A percentile compares a stretch with the other conserved stretches of the same genome.
Conservation (phyloP, 2,797 vertebrate genomes). For the Pygocentrus nattereri region DNA sequence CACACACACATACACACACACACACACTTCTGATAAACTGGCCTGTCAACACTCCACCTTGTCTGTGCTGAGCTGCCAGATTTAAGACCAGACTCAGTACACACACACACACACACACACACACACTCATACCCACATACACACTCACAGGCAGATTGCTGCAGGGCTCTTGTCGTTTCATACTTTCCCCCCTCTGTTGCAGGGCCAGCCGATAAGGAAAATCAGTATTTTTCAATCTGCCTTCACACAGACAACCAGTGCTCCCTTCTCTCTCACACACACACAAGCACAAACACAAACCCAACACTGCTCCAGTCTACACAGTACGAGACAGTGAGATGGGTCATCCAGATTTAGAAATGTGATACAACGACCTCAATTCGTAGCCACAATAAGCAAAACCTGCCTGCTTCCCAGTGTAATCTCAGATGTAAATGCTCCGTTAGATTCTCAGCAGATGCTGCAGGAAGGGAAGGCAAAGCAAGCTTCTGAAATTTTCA, state of each 20-base stretch:
- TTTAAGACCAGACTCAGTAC: conserved; percentile 31
- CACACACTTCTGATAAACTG: conserved; percentile 50
- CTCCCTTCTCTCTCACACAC: conserved; percentile 4
- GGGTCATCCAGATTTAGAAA: conserved; percentile 41
- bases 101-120: conserved; percentile 18
- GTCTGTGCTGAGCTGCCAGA: conserved; percentile 45
- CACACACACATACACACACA: conserved; percentile 34
- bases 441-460: conserved; percentile 32
- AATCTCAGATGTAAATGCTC: conserved; percentile 20
- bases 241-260: conserved; percentile 21
- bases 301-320: not conserved
- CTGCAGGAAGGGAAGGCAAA: conserved; percentile 7
- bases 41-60: conserved; percentile 52
- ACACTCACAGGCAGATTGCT: not conserved
- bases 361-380: conserved; percentile 34
- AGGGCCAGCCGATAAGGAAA: conserved; percentile 38
- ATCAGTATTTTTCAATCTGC: conserved; percentile 43
- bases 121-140: conserved; percentile 15
- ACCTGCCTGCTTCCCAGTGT: not conserved
- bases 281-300: not conserved
- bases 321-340: not conserved
- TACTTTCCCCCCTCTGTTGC: conserved; percentile 18
- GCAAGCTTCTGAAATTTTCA: not conserved
- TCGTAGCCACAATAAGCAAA: conserved; percentile 13
- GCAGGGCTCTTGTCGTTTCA: not conserved